Evolutionary conservation across 1,140 invertebrate species (phyloP), one percentile per base, ranked within the genome.

Genomic region (Bacillus rossius): DNA sequence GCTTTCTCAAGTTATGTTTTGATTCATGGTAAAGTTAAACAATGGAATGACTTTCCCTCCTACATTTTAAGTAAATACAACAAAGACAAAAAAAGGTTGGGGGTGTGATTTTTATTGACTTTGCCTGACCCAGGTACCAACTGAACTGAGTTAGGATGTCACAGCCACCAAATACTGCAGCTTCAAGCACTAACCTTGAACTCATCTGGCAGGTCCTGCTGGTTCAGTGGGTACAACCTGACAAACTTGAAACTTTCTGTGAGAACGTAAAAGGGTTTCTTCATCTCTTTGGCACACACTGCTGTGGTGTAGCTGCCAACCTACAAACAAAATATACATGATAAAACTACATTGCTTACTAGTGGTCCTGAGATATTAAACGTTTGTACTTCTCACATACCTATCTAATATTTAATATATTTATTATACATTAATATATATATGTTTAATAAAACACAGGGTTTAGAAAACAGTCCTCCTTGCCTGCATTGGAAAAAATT

Each of bases 191-290:
- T 72, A 73, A 84, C 83, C 69, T 94, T 94, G 69, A 94, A 95
- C 69, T 94, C 86, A 64, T 91, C 82, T 0, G 94, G 94, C 53
- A 98, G 69, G 77, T 98, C 94, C 53, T 82, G 73, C 73, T 99
- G 94, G 77, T 94, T 96, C 3, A 99, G 74, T 13, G 96, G 96
- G 79, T 90, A 99, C 47, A 94, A 78, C 61, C 94, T 80, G 0
- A 92, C 86, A 77, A 99, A 99, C 78, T 99, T 99, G 69, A 98
- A 97, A 73, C 94, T 98, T 75, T 99, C 97, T 0, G 94, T 89
- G 2, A 98, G 75, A 0, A 98, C 95, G 73, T 96, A 99, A 50
- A 98, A 86, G 22, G 94, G 94, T 73, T 97, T 98, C 64, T 98
- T 96, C 70, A 96, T 84, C 73, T 90, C 87, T 67, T 88, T 84